Base-by-base conservation (phyloP, 2,888 invertebrate species). In the Coronaproctus castanopsis region DNA sequence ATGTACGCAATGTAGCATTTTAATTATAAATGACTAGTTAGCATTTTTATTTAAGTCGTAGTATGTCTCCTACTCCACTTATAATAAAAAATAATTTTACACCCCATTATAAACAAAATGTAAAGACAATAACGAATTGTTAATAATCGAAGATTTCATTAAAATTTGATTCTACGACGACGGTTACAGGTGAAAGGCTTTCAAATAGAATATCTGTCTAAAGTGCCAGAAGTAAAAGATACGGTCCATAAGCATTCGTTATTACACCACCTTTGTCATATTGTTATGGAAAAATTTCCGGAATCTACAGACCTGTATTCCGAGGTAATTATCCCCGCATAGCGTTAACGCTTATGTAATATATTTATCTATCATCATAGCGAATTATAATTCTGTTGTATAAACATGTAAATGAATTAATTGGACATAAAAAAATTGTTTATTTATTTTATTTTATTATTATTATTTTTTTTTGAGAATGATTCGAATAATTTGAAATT, bases 171-270 rank as follows among this genome's bases (percentile, higher is more conserved):
- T n/a, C n/a, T n/a, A n/a, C n/a, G n/a, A n/a, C n/a, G 5, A 36
- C 36, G 19, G 36, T 59, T 60, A 60, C 70, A 80, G 79, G 89
- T 90, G 49, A 91, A 90, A 75, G 98, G 97, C 23, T 98, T 98
- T 75, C 89, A 95, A 71, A 80, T 98, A 66, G 97, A 98, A 69
- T 99, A 97, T 74, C 78, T 99, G 68, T 81, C 92, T 54, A 96
- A 97, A 77, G 90, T 92, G 68, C 93, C 95, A 69, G 93, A 99
- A 77, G 93, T 99, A 52, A 95, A 97, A 75, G 97, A 97, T 73
- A 97, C 97, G 0, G 95, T 98, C 51, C 93, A 98, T 73, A 99
- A 98, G 73, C 96, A 99, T 74, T 93, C 97, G 3, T 76, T 98
- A 62, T 78, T 98, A 62, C 93, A 97, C 73, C 98, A 99, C 73